phyloP scores from a whole-genome alignment of 2,113 vertebrate species.

The Anolis sagrei region DNA sequence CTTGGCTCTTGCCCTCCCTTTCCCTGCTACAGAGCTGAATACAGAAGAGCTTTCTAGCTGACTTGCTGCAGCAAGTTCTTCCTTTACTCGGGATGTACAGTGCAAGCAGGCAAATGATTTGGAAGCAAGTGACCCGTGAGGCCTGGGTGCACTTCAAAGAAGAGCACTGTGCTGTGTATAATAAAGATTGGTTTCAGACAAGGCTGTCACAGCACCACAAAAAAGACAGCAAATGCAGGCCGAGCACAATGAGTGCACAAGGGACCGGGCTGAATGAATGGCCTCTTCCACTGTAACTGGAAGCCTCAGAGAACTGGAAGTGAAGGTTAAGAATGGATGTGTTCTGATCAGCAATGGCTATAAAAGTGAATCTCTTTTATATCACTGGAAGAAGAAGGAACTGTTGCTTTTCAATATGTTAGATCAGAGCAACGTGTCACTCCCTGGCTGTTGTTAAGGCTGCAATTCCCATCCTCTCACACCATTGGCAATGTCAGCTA shows the following conservation, averaged over 20 bases:
- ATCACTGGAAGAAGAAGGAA: background rate
- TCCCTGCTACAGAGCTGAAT: background rate
- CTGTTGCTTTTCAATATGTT: background rate
- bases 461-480: too few relatives aligned
- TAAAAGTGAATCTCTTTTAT: background rate
- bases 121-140: background rate
- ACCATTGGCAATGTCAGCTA: too few relatives aligned
- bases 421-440: background rate
- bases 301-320: background rate
- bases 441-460: too few relatives aligned
- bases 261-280: background rate
- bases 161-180: background rate
- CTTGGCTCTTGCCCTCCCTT: background rate
- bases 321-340: background rate
- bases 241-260: background rate
- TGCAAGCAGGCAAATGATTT: background rate
- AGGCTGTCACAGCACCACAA: background rate
- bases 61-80: background rate
- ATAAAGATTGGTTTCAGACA: background rate
- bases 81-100: background rate
- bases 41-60: background rate
- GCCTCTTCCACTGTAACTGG: background rate
- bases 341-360: background rate
- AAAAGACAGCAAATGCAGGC: background rate
- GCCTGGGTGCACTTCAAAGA: constrained; percentile 1